A percentile compares a stretch with the other conserved stretches of the same genome.
These are phyloP conservation scores for Saccostrea echinata DNA, from an alignment of 1,140 invertebrate species.

Conservation along the genomic window DNA sequence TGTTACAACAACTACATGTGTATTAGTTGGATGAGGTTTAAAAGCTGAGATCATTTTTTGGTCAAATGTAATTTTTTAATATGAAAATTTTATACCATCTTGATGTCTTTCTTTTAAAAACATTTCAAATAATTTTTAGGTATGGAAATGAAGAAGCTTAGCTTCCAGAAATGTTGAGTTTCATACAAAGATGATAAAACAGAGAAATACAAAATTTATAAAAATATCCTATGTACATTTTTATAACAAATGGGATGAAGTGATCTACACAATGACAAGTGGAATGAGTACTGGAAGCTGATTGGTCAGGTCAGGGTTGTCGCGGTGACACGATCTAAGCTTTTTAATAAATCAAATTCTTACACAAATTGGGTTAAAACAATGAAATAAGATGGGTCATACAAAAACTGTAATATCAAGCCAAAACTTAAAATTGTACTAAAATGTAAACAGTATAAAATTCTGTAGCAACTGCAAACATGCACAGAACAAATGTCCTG, in stretches of 20 bases:
- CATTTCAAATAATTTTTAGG: not conserved
- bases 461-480: not conserved
- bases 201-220: slow-evolving; percentile 36
- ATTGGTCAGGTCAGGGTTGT: slow-evolving; percentile 12
- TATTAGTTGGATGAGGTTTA: not conserved
- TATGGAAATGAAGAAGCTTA: slow-evolving; percentile 29
- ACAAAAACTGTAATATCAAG: not conserved
- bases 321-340: not conserved
- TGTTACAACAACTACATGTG: not conserved
- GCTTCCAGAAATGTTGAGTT: slow-evolving; percentile 29
- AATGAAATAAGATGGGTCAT: not conserved
- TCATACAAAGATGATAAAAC: slow-evolving; percentile 17
- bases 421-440: slow-evolving; percentile 14
- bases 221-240: slow-evolving; percentile 37
- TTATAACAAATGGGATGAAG: slow-evolving; percentile 30
- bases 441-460: slow-evolving; percentile 13
- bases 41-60: slow-evolving; percentile 29
- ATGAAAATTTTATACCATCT: slow-evolving; percentile 12
- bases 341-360: not conserved
- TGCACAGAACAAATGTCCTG: not conserved
- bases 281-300: slow-evolving; percentile 44
- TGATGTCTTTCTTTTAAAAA: not conserved
- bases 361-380: slow-evolving; percentile 10
- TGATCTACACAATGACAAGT: slow-evolving; percentile 25
- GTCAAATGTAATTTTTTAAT: not conserved